A percentile compares a stretch with the other conserved stretches of the same genome.
Evolutionary conservation across 2,888 invertebrate species (phyloP).

Genomic region (Drosophila stalkeri): DNA sequence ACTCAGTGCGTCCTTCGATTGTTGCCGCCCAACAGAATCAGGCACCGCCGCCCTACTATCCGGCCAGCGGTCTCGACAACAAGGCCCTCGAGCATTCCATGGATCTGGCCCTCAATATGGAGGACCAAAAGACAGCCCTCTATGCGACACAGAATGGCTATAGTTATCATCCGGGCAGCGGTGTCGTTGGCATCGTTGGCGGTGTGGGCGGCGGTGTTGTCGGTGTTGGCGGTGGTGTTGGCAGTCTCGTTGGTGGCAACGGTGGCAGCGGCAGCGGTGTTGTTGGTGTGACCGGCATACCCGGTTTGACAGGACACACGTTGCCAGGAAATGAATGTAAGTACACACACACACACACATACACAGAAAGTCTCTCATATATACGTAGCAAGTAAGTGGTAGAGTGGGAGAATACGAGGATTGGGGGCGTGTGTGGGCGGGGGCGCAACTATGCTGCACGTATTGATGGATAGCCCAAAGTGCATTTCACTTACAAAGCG

Average conservation of each 20-base stretch:
- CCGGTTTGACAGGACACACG: slow-evolving; percentile 88
- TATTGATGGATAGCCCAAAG: slow-evolving; percentile 34
- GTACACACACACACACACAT: slow-evolving; percentile 82
- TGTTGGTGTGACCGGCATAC: slow-evolving; percentile 77
- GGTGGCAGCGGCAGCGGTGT: slow-evolving; percentile 50
- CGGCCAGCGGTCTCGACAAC: slow-evolving; percentile 95
- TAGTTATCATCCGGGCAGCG: slow-evolving; percentile 92
- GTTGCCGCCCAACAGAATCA: slow-evolving; percentile 93
- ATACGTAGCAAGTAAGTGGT: neutral
- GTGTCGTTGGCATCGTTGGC: slow-evolving; percentile 68
- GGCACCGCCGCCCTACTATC: slow-evolving; percentile 95
- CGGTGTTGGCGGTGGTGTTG: slow-evolving; percentile 48
- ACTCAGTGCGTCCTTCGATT: slow-evolving; percentile 93
- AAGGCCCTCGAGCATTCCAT: slow-evolving; percentile 95
- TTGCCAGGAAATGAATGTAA: slow-evolving; percentile 93
- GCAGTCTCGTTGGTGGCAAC: slow-evolving; percentile 49
- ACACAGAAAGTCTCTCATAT: slow-evolving; percentile 18
- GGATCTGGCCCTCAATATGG: slow-evolving; percentile 92
- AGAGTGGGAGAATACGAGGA: neutral
- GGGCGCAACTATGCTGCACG: neutral
- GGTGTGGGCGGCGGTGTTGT: slow-evolving; percentile 86
- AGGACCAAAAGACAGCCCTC: slow-evolving; percentile 93
- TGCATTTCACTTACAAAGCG: neutral
- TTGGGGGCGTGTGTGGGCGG: neutral
- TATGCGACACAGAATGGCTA: slow-evolving; percentile 94